Evolutionary conservation across 2,797 vertebrate species (phyloP), one percentile per base, ranked within the genome.

Genomic region (Pangasius djambal): DNA sequence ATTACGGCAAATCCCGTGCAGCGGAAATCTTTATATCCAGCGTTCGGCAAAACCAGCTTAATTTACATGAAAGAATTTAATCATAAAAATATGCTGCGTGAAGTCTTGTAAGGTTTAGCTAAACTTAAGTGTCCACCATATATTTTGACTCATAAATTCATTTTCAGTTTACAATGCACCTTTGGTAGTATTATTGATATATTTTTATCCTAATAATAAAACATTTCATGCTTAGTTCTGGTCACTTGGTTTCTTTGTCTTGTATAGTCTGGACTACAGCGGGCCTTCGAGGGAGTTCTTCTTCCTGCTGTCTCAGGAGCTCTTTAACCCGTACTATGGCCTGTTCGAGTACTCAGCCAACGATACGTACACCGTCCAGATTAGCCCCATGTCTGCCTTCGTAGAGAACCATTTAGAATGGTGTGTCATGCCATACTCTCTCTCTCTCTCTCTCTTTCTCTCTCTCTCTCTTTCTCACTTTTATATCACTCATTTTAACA

Each of bases 261-360:
- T 70, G 48, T 28, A 85, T 91, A 99, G 98, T 37, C 92, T 99
- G 92, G 98, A 99, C 93, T 99, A 99, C 96, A 99, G 98, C 0
- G 98, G 98, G 0, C 98, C 98, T 0, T 99, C 98, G 74, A 94
- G 98, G 93, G 98, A 99, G 93, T 99, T 99, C 95, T 99, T 99
- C 95, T 99, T 99, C 94, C 97, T 99, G 91, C 94, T 99, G 92
- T 99, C 98, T 94, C 98, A 99, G 95, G 98, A 99, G 97, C 94
- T 99, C 87, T 99, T 99, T 94, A 99, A 99, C 92, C 98, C 98
- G 0, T 99, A 99, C 91, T 99, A 99, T 0, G 98, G 98, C n/a
- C 96, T 99, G 91, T 99, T 99, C 92, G 98, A 99, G 88, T 99
- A 99, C 94, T 99, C 98, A 0, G 98, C 98, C 89, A 99, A 99